Evolutionary conservation across 2,797 vertebrate species (phyloP).

Genomic region (Uromys caudimaculatus): DNA sequence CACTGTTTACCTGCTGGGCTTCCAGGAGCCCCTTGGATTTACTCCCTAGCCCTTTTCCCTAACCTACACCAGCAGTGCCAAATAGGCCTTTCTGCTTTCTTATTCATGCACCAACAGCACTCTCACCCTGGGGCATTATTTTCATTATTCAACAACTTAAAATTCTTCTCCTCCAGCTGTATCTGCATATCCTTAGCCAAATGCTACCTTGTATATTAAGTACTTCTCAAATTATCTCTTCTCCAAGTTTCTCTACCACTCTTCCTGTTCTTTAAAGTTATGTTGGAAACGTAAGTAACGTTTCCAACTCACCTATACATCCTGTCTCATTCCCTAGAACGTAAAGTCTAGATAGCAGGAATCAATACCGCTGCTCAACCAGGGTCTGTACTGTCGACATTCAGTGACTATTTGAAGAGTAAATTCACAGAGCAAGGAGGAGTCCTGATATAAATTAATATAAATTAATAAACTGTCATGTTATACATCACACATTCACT

Average conservation of each 20-base stretch:
- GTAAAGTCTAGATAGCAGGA: background rate
- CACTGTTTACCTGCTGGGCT: background rate
- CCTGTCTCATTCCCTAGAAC: background rate
- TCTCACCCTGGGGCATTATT: background rate
- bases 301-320: background rate
- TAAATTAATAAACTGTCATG: background rate
- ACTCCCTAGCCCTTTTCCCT: too few species aligned
- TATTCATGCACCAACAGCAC: background rate
- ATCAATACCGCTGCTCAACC: background rate
- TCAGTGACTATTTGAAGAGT: slow-evolving; percentile 1
- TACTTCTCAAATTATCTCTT: background rate
- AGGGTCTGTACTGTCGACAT: background rate
- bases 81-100: background rate
- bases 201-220: background rate
- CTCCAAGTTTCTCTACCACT: too few species aligned
- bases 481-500: background rate
- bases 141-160: background rate
- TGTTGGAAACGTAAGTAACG: background rate
- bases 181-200: background rate
- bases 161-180: background rate
- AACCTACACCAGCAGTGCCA: background rate
- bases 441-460: background rate
- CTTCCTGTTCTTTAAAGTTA: background rate
- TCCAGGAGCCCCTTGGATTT: too few species aligned
- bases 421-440: background rate